A percentile compares a stretch with the other conserved stretches of the same genome.
phyloP scores from a whole-genome alignment of 2,113 vertebrate species.

The Tetraodon nigroviridis region DNA sequence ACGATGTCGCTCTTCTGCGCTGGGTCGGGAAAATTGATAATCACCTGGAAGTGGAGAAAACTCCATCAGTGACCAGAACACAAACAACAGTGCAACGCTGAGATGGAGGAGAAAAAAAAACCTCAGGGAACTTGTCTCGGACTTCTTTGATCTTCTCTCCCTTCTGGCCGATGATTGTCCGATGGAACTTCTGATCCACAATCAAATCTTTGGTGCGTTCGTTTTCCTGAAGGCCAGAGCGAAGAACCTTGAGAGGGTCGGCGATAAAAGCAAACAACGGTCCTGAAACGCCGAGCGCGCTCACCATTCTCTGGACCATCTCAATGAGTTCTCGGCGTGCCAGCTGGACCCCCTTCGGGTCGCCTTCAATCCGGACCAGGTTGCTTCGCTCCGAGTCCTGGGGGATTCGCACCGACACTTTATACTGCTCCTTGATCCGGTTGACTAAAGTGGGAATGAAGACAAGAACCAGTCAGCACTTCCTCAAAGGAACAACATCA shows the following conservation, averaged over 20 bases:
- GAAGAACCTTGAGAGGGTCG: not conserved
- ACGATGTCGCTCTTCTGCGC: slow-evolving; percentile 80
- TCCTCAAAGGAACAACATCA: not conserved
- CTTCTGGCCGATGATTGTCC: slow-evolving; percentile 83
- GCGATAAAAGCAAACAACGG: not conserved
- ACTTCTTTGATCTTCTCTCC: slow-evolving; percentile 84
- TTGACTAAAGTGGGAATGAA: slow-evolving; percentile 64
- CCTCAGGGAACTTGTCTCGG: slow-evolving; percentile 82
- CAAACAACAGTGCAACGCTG: not conserved
- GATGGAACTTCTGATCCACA: slow-evolving; percentile 80
- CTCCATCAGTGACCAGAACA: not conserved
- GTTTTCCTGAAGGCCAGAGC: slow-evolving; percentile 67
- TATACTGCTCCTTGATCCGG: slow-evolving; percentile 81
- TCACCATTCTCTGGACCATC: slow-evolving; percentile 82
- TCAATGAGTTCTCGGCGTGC: slow-evolving; percentile 78
- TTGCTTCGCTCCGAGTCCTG: slow-evolving; percentile 77
- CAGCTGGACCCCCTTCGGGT: slow-evolving; percentile 79
- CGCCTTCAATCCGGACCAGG: slow-evolving; percentile 80
- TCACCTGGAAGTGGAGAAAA: slow-evolving; percentile 65
- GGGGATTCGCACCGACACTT: slow-evolving; percentile 77
- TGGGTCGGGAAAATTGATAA: slow-evolving; percentile 82
- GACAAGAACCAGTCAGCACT: not conserved
- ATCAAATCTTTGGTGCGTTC: slow-evolving; percentile 82
- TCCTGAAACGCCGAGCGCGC: not conserved
- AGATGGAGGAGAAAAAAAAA: slow-evolving; percentile 16